phyloP scores from a whole-genome alignment of 2,797 vertebrate genomes.

The Peromyscus attwateri region DNA sequence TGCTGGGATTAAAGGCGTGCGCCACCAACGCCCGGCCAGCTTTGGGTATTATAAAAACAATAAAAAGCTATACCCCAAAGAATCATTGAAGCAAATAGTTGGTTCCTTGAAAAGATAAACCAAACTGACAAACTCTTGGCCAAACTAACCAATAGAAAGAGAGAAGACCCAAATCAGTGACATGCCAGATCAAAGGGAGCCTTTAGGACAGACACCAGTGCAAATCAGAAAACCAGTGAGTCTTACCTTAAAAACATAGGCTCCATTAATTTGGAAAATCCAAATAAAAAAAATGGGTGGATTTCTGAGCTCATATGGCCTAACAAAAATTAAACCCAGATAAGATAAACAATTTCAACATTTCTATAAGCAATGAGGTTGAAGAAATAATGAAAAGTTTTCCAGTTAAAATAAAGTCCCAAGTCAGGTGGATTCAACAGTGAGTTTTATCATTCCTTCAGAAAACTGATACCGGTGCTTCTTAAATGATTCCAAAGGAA shows the following conservation, averaged over 20 bases:
- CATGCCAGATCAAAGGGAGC: neutral
- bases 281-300: neutral
- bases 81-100: neutral
- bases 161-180: neutral
- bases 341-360: neutral
- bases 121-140: neutral
- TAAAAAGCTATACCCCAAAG: neutral
- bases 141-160: neutral
- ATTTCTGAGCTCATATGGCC: neutral
- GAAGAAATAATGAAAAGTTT: neutral
- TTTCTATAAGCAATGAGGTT: neutral
- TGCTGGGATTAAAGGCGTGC: no score
- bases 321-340: neutral
- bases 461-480: neutral
- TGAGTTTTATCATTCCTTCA: neutral
- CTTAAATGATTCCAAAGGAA: neutral
- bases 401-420: neutral
- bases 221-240: neutral
- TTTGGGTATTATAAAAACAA: neutral
- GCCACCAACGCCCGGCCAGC: no score
- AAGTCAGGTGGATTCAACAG: neutral
- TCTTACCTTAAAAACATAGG: neutral
- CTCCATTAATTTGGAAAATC: neutral
- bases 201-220: neutral
- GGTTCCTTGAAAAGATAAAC: neutral